These are phyloP conservation scores for Leucoraja erinaceus DNA, from an alignment of 2,113 vertebrate species.

Conservation along the genomic window DNA sequence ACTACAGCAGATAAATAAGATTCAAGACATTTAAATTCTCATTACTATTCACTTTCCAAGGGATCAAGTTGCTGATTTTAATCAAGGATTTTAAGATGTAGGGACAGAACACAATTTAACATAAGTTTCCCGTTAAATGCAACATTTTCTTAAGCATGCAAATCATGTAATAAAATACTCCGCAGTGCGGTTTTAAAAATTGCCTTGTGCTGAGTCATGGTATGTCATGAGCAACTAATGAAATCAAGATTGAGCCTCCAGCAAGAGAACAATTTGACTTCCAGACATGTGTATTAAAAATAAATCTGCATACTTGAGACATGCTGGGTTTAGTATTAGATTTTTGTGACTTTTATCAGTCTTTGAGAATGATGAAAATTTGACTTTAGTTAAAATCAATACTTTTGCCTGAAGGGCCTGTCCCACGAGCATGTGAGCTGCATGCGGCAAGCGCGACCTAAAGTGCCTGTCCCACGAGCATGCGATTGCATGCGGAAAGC, in stretches of 20 bases:
- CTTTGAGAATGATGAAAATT: neutral
- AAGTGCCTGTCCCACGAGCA: too few species aligned
- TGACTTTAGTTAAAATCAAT: neutral
- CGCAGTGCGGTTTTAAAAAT: neutral
- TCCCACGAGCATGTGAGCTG: too few species aligned
- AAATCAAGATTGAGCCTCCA: neutral
- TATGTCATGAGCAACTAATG: neutral
- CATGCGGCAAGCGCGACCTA: too few species aligned
- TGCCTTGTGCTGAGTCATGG: neutral
- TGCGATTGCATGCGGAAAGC: too few species aligned
- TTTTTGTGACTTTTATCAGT: neutral
- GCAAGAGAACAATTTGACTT: neutral
- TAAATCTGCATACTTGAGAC: neutral
- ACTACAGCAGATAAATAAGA: too few species aligned
- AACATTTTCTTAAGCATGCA: neutral
- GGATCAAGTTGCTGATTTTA: neutral
- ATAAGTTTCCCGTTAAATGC: neutral
- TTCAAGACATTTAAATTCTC: neutral
- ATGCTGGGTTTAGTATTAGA: neutral
- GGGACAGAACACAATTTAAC: neutral
- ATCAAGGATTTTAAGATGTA: neutral
- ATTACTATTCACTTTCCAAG: neutral
- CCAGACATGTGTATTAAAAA: neutral
- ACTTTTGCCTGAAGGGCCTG: too few species aligned
- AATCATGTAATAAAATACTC: constrained; percentile 3